Percentiles rank a stretch among this genome's conserved stretches.
These are phyloP conservation scores for Phaethon lepturus DNA, from an alignment of 2,113 vertebrate species.

Conservation along the genomic window DNA sequence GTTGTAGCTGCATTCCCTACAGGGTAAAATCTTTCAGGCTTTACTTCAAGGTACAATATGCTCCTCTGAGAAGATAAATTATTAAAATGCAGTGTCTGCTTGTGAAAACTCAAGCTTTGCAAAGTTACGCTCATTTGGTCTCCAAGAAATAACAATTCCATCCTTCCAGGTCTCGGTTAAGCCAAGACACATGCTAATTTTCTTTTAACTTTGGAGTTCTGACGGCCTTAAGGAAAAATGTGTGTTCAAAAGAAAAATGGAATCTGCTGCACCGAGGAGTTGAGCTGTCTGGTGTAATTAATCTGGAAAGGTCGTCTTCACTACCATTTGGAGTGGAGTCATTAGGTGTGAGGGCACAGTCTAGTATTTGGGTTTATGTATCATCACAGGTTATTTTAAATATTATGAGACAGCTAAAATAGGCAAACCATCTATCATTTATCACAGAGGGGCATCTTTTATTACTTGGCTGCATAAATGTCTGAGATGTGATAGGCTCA, in stretches of 20 bases:
- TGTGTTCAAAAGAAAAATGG: slow-evolving; percentile 12
- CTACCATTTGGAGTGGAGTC: not conserved
- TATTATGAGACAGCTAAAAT: not conserved
- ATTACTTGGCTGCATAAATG: not conserved
- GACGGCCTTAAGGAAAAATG: slow-evolving; percentile 47
- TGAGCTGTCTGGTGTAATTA: slow-evolving; percentile 11
- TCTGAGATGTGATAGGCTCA: not conserved
- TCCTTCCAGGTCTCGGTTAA: slow-evolving; percentile 35
- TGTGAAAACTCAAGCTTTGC: slow-evolving; percentile 46
- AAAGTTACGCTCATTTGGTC: slow-evolving; percentile 1
- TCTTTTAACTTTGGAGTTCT: slow-evolving; percentile 20
- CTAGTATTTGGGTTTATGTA: not conserved
- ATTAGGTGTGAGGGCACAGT: not conserved
- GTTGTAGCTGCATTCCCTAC: slow-evolving; percentile 52
- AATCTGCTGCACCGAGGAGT: not conserved
- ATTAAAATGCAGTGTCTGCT: slow-evolving; percentile 60
- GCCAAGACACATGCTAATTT: slow-evolving; percentile 43
- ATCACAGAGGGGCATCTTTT: not conserved
- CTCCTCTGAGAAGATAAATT: slow-evolving; percentile 68
- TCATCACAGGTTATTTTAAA: not conserved
- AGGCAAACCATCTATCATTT: not conserved
- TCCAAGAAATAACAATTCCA: slow-evolving; percentile 42
- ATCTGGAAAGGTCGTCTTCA: slow-evolving; percentile 13
- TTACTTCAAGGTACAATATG: slow-evolving; percentile 53
- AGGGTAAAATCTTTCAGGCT: slow-evolving; percentile 60